Evolutionary conservation across 1,140 invertebrate species (phyloP).

Genomic region (Vanessa atalanta): DNA sequence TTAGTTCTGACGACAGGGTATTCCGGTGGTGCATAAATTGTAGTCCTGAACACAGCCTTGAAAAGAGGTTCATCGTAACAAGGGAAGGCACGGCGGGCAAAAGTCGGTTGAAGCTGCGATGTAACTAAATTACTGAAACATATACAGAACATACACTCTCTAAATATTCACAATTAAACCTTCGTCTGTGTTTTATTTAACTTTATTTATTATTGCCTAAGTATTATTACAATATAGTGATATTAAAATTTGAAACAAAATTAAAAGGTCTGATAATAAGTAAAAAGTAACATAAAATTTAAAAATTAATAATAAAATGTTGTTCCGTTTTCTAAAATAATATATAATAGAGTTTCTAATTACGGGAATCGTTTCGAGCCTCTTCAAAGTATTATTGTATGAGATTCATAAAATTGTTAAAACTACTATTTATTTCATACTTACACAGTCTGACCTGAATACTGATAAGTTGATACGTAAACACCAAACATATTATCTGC

Average conservation of each 20-base stretch:
- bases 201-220: too few relatives aligned
- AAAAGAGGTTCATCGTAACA: conserved; percentile 94
- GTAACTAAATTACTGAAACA: conserved; percentile 84
- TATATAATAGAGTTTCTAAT: too few relatives aligned
- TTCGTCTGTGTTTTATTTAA: too few relatives aligned
- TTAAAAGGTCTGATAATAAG: too few relatives aligned
- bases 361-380: too few relatives aligned
- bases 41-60: conserved; percentile 69
- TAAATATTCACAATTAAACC: background rate
- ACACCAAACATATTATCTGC: conserved; percentile 73
- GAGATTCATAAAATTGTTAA: background rate
- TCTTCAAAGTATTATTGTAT: too few relatives aligned
- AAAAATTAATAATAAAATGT: too few relatives aligned
- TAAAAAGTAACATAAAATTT: too few relatives aligned
- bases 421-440: conserved; percentile 32
- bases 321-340: too few relatives aligned
- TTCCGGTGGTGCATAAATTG: conserved; percentile 61
- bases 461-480: conserved; percentile 67
- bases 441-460: conserved; percentile 51
- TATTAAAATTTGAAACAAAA: too few relatives aligned
- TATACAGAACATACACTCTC: background rate
- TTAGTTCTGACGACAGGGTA: conserved; percentile 63
- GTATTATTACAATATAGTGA: too few relatives aligned
- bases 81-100: conserved; percentile 82
- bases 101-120: conserved; percentile 91